Percentiles rank a stretch among this genome's conserved stretches.
Evolutionary conservation across 2,113 vertebrate genomes (phyloP).

Genomic region (Cyphomyrus plagiostoma): DNA sequence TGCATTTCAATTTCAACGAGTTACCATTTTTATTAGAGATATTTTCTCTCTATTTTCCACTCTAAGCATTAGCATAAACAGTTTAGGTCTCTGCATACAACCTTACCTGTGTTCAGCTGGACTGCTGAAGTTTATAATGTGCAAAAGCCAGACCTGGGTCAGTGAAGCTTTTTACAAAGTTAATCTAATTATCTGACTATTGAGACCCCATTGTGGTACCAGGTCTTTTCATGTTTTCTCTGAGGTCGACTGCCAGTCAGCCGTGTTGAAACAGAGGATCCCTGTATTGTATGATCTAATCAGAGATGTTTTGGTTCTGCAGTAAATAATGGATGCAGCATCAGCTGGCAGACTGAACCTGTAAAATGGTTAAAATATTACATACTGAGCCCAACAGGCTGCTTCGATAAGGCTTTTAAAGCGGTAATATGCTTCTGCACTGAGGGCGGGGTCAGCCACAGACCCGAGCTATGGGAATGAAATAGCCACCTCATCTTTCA

Average conservation of each 20-base stretch:
- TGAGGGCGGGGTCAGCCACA: background rate
- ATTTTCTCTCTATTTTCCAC: background rate
- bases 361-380: background rate
- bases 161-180: background rate
- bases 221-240: too few relatives aligned
- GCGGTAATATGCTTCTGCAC: background rate
- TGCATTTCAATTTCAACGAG: too few relatives aligned
- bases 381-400: background rate
- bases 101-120: background rate
- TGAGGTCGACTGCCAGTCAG: background rate
- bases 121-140: background rate
- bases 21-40: background rate
- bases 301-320: background rate
- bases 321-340: background rate
- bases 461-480: slow-evolving; percentile 40
- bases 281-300: background rate
- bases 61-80: background rate
- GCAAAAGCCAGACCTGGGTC: background rate
- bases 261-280: background rate
- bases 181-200: background rate
- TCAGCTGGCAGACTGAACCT: background rate
- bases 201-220: background rate
- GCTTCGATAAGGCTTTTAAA: background rate
- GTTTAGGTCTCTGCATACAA: background rate
- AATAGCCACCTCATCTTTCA: slow-evolving; percentile 31